Conservation (phyloP, 2,113 vertebrate species). For the Nesoenas mayeri region DNA sequence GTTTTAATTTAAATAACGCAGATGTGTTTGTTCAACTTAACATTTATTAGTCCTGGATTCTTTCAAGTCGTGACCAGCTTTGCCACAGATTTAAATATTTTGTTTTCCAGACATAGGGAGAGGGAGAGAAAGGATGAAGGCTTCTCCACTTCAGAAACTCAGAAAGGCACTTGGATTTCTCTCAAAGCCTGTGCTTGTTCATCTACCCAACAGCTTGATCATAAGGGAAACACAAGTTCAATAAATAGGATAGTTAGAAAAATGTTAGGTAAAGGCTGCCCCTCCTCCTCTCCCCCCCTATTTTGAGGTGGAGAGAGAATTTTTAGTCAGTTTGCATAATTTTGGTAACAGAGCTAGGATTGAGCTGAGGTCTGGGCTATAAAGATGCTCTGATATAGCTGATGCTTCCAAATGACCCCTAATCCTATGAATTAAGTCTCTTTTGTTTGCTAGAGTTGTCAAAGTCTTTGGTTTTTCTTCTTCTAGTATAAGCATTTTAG, state of each 20-base stretch:
- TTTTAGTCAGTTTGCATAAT: background rate
- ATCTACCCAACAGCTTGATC: background rate
- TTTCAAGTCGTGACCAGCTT: background rate
- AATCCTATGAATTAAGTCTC: background rate
- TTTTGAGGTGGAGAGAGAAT: background rate
- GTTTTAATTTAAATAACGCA: slow-evolving; percentile 22
- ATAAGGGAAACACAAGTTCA: background rate
- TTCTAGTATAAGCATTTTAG: background rate
- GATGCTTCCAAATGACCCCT: background rate
- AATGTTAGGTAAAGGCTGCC: background rate
- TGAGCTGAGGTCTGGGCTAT: background rate
- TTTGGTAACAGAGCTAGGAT: background rate
- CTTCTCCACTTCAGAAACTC: background rate
- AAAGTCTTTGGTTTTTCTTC: background rate
- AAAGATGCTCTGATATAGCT: background rate
- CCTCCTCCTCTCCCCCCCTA: too few species aligned
- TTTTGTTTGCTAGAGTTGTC: background rate
- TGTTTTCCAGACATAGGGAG: background rate
- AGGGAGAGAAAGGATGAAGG: background rate
- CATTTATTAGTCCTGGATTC: background rate
- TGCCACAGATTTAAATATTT: background rate
- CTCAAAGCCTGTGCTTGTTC: background rate
- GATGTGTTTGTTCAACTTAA: slow-evolving; percentile 23
- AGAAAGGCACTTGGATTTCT: background rate
- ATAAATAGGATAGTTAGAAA: background rate